Evolutionary conservation across 37 sponge, comb jelly and placozoan genomes (phyloP), one percentile per base, ranked within the genome.

Genomic region (Bolinopsis microptera): DNA sequence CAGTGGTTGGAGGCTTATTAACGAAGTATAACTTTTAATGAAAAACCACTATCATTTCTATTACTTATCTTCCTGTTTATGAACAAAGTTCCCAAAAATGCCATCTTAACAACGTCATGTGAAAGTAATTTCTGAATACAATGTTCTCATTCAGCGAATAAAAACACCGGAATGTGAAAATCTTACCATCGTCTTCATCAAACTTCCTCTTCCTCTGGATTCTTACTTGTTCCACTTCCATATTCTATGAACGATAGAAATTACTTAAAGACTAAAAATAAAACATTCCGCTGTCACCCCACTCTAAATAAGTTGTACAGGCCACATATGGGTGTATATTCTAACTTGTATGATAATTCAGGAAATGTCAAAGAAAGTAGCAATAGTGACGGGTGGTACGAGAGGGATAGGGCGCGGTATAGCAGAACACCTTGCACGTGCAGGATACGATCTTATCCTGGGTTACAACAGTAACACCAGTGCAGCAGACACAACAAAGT

Each of bases 151-250:
- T n/a, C n/a, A n/a, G n/a, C n/a, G n/a, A n/a, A n/a, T n/a, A n/a
- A n/a, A n/a, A n/a, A n/a, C n/a, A n/a, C n/a, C n/a, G n/a, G n/a
- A n/a, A n/a, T n/a, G n/a, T n/a, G n/a, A n/a, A n/a, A n/a, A n/a
- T 48, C 90, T 40, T 38, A 86, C 90, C 90, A 40, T 38, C 35
- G 30, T 86, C 90, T 41, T 86, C 90, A n/a, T 86, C 90, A 24
- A 86, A 86, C 31, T 86, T 86, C 30, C 90, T 18, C 39, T 86
- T 86, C 61, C 90, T 13, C 28, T 86, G 38, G 2, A 86, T 86
- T 27, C 90, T 86, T 39, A 86, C 90, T 86, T 86, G 90, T 34
- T 86, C 90, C n/a, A 86, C 90, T 40, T 86, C 90, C 90, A 86
- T 86, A 23, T 30, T 27, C 74, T 28, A 70, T 70, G 3, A 70